Conservation (phyloP, 2,888 invertebrate species). For the Periphyllus acericola region DNA sequence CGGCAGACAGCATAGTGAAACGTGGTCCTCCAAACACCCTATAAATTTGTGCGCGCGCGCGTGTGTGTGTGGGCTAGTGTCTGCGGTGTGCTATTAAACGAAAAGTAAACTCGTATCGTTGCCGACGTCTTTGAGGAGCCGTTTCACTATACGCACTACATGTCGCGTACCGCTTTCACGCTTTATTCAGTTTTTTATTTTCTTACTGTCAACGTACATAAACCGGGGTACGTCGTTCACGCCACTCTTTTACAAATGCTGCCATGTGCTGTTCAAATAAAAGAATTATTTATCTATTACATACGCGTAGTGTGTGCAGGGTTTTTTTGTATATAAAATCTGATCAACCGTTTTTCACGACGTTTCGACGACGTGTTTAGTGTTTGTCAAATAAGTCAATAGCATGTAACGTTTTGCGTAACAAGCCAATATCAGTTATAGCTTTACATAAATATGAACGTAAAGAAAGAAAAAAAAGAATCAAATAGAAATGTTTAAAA, state of each 20-base stretch:
- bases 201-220: not conserved
- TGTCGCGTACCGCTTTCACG: not conserved
- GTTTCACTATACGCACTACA: not conserved
- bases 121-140: not conserved
- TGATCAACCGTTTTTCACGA: not conserved
- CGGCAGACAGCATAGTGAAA: no score
- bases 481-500: constrained; percentile 1
- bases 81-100: not conserved
- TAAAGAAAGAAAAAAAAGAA: not conserved
- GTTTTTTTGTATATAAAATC: not conserved
- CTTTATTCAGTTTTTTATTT: not conserved
- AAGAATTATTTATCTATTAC: not conserved
- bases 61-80: no score
- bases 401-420: not conserved
- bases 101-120: not conserved
- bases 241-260: not conserved
- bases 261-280: not conserved
- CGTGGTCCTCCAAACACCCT: no score
- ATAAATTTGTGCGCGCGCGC: no score
- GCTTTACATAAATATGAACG: not conserved
- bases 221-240: not conserved
- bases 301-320: not conserved
- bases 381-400: constrained; percentile 6
- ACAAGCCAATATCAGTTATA: constrained; percentile 16
- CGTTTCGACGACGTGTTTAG: constrained; percentile 5